phyloP scores from a whole-genome alignment of 1,140 invertebrate genomes.

The silkworm (Bombyx mori) region ASM3026992v2 NC_085116.1:11842501-11843000 shows the following conservation, averaged over 20 bases:
- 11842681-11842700: constrained; percentile 49
- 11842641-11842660: constrained; percentile 19
- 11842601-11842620: constrained; percentile 13
- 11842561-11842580: no score
- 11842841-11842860: no score
- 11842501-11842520: no score
- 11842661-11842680: constrained; percentile 51
- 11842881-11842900: no score
- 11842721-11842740: constrained; percentile 5
- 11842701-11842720: constrained; percentile 18
- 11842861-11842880: no score
- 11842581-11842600: constrained; percentile 1
- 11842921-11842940: no score
- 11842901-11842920: no score
- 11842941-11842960: no score
- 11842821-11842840: background rate
- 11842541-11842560: no score
- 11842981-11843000: no score
- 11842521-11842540: no score
- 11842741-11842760: constrained; percentile 22
- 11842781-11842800: constrained; percentile 22
- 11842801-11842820: constrained; percentile 17
- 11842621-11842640: constrained; percentile 1
- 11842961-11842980: no score
- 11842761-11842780: constrained; percentile 16